Base-by-base conservation (phyloP, 1,140 invertebrate genomes). In the Drosophila pseudoananassae region DNA sequence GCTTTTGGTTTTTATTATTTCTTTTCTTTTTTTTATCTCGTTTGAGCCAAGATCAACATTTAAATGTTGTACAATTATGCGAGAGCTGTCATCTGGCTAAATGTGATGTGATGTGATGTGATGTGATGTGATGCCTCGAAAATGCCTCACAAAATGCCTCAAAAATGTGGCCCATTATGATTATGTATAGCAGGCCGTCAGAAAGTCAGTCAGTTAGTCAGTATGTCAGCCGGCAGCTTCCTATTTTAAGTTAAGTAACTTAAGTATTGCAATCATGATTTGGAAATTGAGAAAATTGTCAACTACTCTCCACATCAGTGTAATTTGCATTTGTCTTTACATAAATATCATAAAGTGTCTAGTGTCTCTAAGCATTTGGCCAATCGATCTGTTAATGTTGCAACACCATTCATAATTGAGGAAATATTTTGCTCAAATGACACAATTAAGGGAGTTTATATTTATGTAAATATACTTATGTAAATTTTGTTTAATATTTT, bases 51-150 rank as follows among this genome's bases (percentile, higher is more conserved):
- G 76, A 85, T 85, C 55, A 80, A 43, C 81, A 84, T 85, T 84
- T 69, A 84, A 84, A 72, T 79, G 73, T 74, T 70, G 77, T 64
- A 70, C 82, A 81, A 85, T 84, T 85, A 80, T 77, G 49, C 52
- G 60, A 56, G 25, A 56, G 25, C 40, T n/a, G 56, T 27, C 49
- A 20, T 29, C 53, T 36, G 36, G 38, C 14, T 15, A 61, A 64
- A 73, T 68, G 73, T 36, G 46, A 66, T 40, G 29, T 23, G n/a
- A n/a, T n/a, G n/a, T n/a, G 38, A 43, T 59, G 72, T 25, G 23
- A 25, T 25, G 23, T 25, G 33, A 55, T 68, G 29, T 23, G 38
- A 43, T 60, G 66, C 50, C 58, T 57, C 40, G 47, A 3, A 31
- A n/a, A n/a, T n/a, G 33, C 33, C 33, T 36, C 33, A 10, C 9